phyloP scores from a whole-genome alignment of 2,113 vertebrate species.

The Anoplopoma fimbria region DNA sequence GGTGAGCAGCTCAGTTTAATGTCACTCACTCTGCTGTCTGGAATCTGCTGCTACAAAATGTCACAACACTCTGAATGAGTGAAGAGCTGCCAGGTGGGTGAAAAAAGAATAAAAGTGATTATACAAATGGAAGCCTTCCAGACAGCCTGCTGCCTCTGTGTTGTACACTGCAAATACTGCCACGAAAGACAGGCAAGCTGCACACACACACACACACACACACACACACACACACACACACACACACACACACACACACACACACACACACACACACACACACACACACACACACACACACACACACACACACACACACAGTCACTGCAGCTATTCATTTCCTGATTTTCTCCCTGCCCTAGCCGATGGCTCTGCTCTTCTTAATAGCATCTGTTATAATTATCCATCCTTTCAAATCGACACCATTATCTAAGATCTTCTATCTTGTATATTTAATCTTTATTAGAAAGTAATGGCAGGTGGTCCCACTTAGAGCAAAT shows the following conservation, averaged over 20 bases:
- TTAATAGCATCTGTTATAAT: slow-evolving; percentile 61
- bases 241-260: slow-evolving; percentile 11
- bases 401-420: slow-evolving; percentile 35
- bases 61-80: slow-evolving; percentile 49
- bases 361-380: slow-evolving; percentile 32
- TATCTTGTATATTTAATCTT: slow-evolving; percentile 64
- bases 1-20: slow-evolving; percentile 14
- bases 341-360: slow-evolving; percentile 19
- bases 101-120: slow-evolving; percentile 16
- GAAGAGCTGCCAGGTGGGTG: slow-evolving; percentile 39
- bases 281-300: slow-evolving; percentile 27
- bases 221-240: slow-evolving; percentile 13
- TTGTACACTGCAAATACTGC: slow-evolving; percentile 21
- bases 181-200: background rate
- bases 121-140: slow-evolving; percentile 33
- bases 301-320: slow-evolving; percentile 13
- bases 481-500: slow-evolving; percentile 51
- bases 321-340: slow-evolving; percentile 45
- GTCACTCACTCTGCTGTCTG: slow-evolving; percentile 23
- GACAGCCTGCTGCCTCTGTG: slow-evolving; percentile 29
- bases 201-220: slow-evolving; percentile 4
- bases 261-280: slow-evolving; percentile 25
- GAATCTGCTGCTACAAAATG: slow-evolving; percentile 40
- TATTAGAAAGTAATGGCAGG: slow-evolving; percentile 61
- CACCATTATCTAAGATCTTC: slow-evolving; percentile 56